Evolutionary conservation across 2,797 vertebrate species (phyloP).

Genomic region (Alcedo atthis): DNA sequence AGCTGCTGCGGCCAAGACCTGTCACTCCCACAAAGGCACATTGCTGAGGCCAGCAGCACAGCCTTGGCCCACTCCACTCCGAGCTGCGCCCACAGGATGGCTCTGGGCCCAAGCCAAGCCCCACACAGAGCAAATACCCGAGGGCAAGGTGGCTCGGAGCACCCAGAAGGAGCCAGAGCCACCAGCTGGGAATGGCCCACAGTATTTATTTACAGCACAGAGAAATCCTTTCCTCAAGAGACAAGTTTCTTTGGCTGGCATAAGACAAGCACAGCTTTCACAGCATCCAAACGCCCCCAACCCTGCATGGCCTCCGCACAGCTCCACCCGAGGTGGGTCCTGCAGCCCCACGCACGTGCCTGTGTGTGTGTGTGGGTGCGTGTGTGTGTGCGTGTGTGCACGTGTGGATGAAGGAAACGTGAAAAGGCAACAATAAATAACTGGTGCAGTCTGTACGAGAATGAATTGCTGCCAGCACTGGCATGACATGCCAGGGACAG

Average conservation of each 20-base stretch:
- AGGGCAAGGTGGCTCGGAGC: constrained; percentile 62
- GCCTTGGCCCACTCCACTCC: not conserved
- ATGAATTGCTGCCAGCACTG: constrained; percentile 25
- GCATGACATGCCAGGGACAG: not conserved
- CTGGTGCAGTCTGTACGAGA: constrained; percentile 80
- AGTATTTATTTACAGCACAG: constrained; percentile 52
- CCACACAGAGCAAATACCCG: constrained; percentile 35
- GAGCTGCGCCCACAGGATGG: not conserved
- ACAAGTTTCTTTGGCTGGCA: constrained; percentile 91
- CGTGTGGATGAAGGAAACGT: constrained; percentile 84
- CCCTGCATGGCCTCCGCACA: constrained; percentile 62
- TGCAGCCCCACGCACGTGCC: constrained; percentile 64
- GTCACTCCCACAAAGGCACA: constrained; percentile 67
- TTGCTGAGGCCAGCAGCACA: constrained; percentile 62
- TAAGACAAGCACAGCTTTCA: constrained; percentile 79
- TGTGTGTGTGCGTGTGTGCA: constrained; percentile 67
- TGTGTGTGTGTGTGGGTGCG: constrained; percentile 49
- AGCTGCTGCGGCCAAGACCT: not conserved
- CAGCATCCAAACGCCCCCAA: constrained; percentile 44
- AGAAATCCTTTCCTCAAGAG: constrained; percentile 72
- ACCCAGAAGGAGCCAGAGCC: constrained; percentile 24
- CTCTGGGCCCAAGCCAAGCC: not conserved
- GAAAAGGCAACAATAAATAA: constrained; percentile 98
- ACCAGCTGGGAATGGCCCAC: constrained; percentile 43
- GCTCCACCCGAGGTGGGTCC: constrained; percentile 68